Base-by-base conservation (phyloP, 2,888 invertebrate genomes). In the Apocheima hispidaria region DNA sequence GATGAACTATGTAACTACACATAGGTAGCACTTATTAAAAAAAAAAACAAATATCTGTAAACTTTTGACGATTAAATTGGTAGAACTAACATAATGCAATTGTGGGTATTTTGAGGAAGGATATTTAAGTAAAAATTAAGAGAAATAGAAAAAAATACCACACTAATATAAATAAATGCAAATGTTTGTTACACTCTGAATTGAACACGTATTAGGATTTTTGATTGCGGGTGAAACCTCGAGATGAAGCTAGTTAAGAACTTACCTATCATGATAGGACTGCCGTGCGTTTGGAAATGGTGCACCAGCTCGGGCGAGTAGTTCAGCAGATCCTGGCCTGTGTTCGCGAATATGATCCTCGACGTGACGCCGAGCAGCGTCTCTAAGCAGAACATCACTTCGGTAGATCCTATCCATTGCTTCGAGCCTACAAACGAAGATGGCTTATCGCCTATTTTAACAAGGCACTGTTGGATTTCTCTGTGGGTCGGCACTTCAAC, bases 381-480 rank as follows among this genome's bases (percentile, higher is more conserved):
- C 80, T 98, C 96, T 64, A 99, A 89, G 64, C 98, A 97, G 92
- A 96, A 99, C 87, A 97, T 96, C 12, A 99, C 98, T 94, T 99
- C 99, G 4, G 98, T 97, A 0, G 99, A 99, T 6, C 99, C 99
- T 81, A 99, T 99, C 99, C 99, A 99, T 81, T 98, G 96, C 61
- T 95, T 95, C 0, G 98, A 98, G 20, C 97, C 98, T 48, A 99
- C 91, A 89, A 99, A 99, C 50, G 93, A 94, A 0, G 94, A 82
- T 1, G 96, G 96, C 87, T 99, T 99, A 84, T 99, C 99, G 12
- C 98, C 98, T 73, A 99, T 96, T 73, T 96, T 96, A 10, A 99
- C 98, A 72, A 99, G 94, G 87, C 97, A 97, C 93, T 98, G 95
- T 89, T 99, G 99, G 72, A 99, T 98, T 69, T 97, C 96, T 77